These are phyloP conservation scores for Seladonia tumulorum DNA, from an alignment of 2,888 invertebrate species.

Conservation along the genomic window DNA sequence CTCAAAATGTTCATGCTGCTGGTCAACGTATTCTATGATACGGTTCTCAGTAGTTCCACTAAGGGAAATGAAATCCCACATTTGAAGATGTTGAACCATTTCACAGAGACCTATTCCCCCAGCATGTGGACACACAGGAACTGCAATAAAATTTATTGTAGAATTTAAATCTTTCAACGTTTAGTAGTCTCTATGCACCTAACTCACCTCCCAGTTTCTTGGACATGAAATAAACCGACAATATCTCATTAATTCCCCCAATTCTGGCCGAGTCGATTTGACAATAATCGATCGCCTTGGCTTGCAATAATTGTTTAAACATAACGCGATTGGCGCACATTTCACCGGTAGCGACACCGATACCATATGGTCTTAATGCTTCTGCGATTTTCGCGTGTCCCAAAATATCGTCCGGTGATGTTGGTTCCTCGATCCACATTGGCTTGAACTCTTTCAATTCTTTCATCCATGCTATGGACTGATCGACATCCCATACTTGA, in stretches of 20 bases:
- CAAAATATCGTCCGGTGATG: conserved; percentile 95
- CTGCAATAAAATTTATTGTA: conserved; percentile 84
- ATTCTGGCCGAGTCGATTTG: conserved; percentile 96
- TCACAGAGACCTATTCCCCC: conserved; percentile 98
- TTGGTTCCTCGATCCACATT: conserved; percentile 97
- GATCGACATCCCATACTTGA: conserved; percentile 93
- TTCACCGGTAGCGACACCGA: conserved; percentile 96
- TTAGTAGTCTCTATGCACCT: neutral
- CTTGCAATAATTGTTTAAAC: conserved; percentile 95
- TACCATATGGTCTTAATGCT: conserved; percentile 89
- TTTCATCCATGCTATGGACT: conserved; percentile 95
- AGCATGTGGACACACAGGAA: conserved; percentile 97
- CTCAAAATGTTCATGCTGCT: conserved; percentile 95
- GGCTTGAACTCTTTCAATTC: conserved; percentile 90
- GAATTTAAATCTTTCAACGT: neutral
- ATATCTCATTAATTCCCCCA: conserved; percentile 94
- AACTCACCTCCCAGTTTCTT: conserved; percentile 90
- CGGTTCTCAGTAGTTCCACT: conserved; percentile 90
- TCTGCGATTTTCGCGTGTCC: conserved; percentile 93
- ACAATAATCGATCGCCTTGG: conserved; percentile 92
- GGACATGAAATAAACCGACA: conserved; percentile 95
- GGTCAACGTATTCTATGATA: conserved; percentile 94
- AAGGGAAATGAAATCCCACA: conserved; percentile 93
- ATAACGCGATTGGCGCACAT: conserved; percentile 96
- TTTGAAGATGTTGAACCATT: conserved; percentile 96